Conservation (phyloP, 1,140 invertebrate genomes). For the Thaumatotibia leucotreta region DNA sequence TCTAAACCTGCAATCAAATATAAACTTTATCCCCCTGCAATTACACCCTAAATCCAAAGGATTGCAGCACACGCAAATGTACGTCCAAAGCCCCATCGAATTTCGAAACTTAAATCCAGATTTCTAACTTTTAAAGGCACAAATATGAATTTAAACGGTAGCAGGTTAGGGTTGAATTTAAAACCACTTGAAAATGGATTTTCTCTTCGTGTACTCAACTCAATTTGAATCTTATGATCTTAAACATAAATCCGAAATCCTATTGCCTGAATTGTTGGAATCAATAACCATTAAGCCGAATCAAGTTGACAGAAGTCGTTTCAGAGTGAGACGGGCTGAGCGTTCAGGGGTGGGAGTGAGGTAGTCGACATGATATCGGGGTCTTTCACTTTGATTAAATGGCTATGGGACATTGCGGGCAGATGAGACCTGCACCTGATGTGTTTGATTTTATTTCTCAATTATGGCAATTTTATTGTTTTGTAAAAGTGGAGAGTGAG, state of each 20-base stretch:
- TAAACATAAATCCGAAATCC: conserved; percentile 34
- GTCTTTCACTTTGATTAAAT: conserved; percentile 36
- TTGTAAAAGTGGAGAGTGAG: conserved; percentile 17
- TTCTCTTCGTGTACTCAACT: conserved; percentile 2
- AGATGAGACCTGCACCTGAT: conserved; percentile 66
- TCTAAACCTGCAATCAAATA: conserved; percentile 32
- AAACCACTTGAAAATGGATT: conserved; percentile 33
- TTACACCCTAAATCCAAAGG: conserved; percentile 32
- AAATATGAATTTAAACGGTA: conserved; percentile 59
- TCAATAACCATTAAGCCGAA: conserved; percentile 68
- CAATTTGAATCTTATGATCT: conserved; percentile 33
- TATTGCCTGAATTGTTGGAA: conserved; percentile 29
- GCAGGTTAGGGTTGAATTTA: conserved; percentile 57
- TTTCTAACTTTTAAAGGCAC: conserved; percentile 67
- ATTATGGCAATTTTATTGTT: conserved; percentile 38
- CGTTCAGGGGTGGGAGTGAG: conserved; percentile 31
- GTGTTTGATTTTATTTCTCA: conserved; percentile 65
- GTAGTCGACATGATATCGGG: conserved; percentile 38
- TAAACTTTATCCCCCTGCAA: conserved; percentile 37
- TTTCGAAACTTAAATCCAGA: conserved; percentile 33
- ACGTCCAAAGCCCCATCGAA: conserved; percentile 11
- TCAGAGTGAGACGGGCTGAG: conserved; percentile 31
- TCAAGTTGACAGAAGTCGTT: conserved; percentile 54
- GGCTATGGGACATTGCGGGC: conserved; percentile 47
- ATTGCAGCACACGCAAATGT: conserved; percentile 17